A percentile compares a stretch with the other conserved stretches of the same genome.
phyloP scores from a whole-genome alignment of 1,140 invertebrate genomes.

The Lepeophtheirus salmonis region DNA sequence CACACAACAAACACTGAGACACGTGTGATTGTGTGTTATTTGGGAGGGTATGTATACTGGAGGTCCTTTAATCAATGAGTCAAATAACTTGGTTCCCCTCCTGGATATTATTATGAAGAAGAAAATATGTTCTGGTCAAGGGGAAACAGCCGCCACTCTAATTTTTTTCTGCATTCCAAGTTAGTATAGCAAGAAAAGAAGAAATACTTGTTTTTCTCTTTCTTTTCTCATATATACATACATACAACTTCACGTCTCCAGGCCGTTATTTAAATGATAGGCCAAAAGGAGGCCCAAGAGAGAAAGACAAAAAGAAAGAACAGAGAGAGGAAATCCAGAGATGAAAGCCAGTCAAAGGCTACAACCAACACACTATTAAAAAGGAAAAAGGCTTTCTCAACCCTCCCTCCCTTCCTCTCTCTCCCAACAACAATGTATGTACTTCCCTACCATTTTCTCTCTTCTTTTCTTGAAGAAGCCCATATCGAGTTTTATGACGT shows the following conservation, averaged over 20 bases:
- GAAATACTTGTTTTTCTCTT: too few relatives aligned
- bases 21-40: background rate
- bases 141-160: background rate
- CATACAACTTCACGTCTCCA: too few relatives aligned
- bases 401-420: too few relatives aligned
- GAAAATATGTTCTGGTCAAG: background rate
- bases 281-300: constrained; percentile 17
- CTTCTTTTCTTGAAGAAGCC: background rate
- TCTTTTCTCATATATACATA: too few relatives aligned
- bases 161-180: constrained; percentile 3
- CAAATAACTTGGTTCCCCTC: constrained; percentile 25
- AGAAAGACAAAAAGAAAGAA: constrained; percentile 22
- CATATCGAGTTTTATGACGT: background rate
- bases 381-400: too few relatives aligned
- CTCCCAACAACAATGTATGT: too few relatives aligned
- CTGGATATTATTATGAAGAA: constrained; percentile 24
- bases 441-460: background rate
- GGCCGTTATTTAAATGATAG: background rate
- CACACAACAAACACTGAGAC: background rate
- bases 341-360: background rate
- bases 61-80: background rate
- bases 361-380: too few relatives aligned
- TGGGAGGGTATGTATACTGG: too few relatives aligned
- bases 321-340: constrained; percentile 14
- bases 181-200: background rate